Evolutionary conservation across 2,113 vertebrate species (phyloP).

Genomic region (Hypanus sabinus): DNA sequence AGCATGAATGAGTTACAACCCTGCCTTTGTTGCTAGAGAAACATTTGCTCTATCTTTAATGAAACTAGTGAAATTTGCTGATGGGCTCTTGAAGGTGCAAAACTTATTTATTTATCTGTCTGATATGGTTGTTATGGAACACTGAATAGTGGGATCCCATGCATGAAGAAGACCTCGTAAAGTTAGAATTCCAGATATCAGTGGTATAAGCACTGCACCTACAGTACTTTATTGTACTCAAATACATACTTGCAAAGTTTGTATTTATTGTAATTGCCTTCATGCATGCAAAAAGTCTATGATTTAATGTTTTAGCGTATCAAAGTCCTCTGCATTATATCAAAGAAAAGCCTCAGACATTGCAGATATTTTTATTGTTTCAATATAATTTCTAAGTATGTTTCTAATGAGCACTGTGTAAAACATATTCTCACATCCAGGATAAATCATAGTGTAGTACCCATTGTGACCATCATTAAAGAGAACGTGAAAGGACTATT

Average conservation of each 20-base stretch:
- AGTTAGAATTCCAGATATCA: not conserved
- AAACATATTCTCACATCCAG: not conserved
- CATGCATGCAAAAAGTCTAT: not conserved
- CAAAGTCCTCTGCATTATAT: not conserved
- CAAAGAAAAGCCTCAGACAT: not conserved
- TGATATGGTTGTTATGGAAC: not conserved
- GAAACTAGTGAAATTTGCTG: constrained; percentile 5
- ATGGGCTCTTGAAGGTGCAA: not conserved
- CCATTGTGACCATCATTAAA: not conserved
- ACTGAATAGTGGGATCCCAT: not conserved
- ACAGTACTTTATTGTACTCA: not conserved
- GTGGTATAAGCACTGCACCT: not conserved
- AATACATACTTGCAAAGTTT: not conserved
- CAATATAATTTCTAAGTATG: not conserved
- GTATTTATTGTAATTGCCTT: not conserved
- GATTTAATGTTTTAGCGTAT: not conserved
- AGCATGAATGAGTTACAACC: constrained; percentile 4
- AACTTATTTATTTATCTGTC: not conserved
- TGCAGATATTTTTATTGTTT: not conserved
- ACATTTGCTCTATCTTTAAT: not conserved
- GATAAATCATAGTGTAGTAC: not conserved
- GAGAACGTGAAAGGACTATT: not conserved
- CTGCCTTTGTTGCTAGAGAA: constrained; percentile 14
- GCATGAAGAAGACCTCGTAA: not conserved
- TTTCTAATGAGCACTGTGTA: constrained; percentile 8